phyloP scores from a whole-genome alignment of 1,140 invertebrate genomes.

The Stegodyphus mimosarum region DNA sequence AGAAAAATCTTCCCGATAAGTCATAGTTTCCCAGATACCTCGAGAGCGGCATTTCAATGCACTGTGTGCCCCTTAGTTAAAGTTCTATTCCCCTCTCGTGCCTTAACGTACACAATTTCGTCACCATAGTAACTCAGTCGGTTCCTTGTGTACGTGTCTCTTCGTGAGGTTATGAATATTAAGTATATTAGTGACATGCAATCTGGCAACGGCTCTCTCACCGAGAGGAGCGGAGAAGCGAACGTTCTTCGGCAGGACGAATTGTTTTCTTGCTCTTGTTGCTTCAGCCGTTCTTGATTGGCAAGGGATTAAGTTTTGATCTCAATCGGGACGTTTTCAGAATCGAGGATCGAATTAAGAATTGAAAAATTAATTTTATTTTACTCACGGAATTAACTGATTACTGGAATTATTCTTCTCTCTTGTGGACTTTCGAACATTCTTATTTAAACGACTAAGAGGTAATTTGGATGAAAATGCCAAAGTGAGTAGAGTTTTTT shows the following conservation, averaged over 20 bases:
- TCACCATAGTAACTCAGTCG: constrained; percentile 48
- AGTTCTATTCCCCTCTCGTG: constrained; percentile 13
- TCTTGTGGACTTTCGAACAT: too few relatives aligned
- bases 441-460: too few relatives aligned
- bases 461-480: too few relatives aligned
- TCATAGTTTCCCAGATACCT: constrained; percentile 36
- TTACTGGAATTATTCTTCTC: too few relatives aligned
- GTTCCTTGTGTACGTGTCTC: constrained; percentile 53
- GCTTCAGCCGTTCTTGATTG: constrained; percentile 34
- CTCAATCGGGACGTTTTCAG: not conserved
- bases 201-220: constrained; percentile 50
- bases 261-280: constrained; percentile 33
- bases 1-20: not conserved
- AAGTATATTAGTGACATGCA: constrained; percentile 59
- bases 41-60: constrained; percentile 38
- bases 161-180: constrained; percentile 58
- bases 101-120: constrained; percentile 53
- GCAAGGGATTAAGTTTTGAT: constrained; percentile 11
- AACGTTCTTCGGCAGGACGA: constrained; percentile 9
- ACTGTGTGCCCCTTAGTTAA: constrained; percentile 17
- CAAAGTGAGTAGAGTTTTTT: too few relatives aligned
- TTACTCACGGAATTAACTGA: too few relatives aligned
- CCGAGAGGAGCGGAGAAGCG: constrained; percentile 15
- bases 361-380: too few relatives aligned
- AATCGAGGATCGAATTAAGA: too few relatives aligned